Evolutionary conservation across 1,140 invertebrate species (phyloP), one percentile per base, ranked within the genome.

Genomic region (Nasonia longicornis): DNA sequence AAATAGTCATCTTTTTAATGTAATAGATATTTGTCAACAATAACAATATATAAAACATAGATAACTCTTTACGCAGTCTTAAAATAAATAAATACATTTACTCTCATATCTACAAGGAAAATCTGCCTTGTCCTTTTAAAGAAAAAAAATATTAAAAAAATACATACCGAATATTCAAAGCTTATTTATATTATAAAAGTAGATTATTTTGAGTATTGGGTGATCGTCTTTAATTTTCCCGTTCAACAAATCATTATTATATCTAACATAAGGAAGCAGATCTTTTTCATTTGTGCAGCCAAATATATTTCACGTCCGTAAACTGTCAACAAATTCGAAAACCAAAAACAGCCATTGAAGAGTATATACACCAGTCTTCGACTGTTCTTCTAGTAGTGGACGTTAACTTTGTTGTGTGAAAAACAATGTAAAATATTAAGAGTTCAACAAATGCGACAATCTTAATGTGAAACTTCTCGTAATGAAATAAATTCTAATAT

Each of bases 21-120:
- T 11, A 77, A 26, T 22, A 48, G 48, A 77, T 42, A 45, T 77
- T 70, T 20, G 20, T 16, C 45, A 78, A 48, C 16, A 45, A 58
- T 12, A 26, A 74, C 26, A 74, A 74, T 73, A 29, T 73, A 48
- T 73, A 29, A 20, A 45, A 77, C 42, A 69, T 66, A 76, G 63
- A 38, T 16, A 76, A 64, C 10, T 66, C 4, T 76, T 75, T 66
- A 75, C 20, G 58, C 75, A 77, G 64, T 77, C 75, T 77, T 77
- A 1, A 69, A 67, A 67, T 77, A 67, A 77, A 69, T 69, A 77
- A 67, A 77, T 77, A 69, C 45, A 29, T 48, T 38, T 67, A 67
- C 8, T 67, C 29, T 58, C 20, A n/a, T 63, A 74, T 74, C 31
- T 74, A 52, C 58, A 31, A 20, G 26, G 14, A 74, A 45, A 31